Evolutionary conservation across 2,888 invertebrate species (phyloP), one percentile per base, ranked within the genome.

Genomic region (Philopedon plagiatum): DNA sequence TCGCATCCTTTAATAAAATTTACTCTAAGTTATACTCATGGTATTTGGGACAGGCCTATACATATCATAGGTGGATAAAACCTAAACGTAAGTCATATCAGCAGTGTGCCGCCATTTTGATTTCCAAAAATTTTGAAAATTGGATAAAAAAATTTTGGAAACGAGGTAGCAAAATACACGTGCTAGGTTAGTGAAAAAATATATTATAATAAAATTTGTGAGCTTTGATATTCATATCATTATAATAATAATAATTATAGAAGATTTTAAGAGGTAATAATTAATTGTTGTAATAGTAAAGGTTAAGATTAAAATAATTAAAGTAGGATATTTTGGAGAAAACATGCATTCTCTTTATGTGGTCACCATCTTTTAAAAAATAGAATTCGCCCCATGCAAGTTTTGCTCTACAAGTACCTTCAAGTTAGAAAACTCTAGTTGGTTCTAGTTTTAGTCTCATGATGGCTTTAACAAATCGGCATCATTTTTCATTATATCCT

Each of bases 401-500:
- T 76, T 75, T 80, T 80, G 83, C 83, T 81, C 81, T 82, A 81
- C 79, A 81, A 76, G 83, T 83, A 83, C 83, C 83, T 83, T 80
- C 78, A 79, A 74, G 15, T 56, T 64, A 64, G 37, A 61, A 29
- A 39, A 56, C 18, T 13, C 49, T 60, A 51, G 57, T 18, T 46
- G 39, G 58, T 26, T 29, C 44, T 51, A 58, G 58, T 32, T 58
- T 62, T 62, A 69, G 75, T 49, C 49, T 2, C 49, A 26, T 26
- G n/a, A n/a, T n/a, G 49, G 26, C 51, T 29, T 54, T 7, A 29
- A 54, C 51, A 54, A 29, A 54, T 54, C 29, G 18, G 63, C 73
- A 11, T 11, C 34, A 37, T 37, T 37, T 11, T 37, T 37, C 26
- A 26, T 26, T 26, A 7, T 7, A 26, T 26, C 26, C 26, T 5